A percentile compares a stretch with the other conserved stretches of the same genome.
Evolutionary conservation across 2,888 invertebrate genomes (phyloP).

Genomic region (Tipula helvola): DNA sequence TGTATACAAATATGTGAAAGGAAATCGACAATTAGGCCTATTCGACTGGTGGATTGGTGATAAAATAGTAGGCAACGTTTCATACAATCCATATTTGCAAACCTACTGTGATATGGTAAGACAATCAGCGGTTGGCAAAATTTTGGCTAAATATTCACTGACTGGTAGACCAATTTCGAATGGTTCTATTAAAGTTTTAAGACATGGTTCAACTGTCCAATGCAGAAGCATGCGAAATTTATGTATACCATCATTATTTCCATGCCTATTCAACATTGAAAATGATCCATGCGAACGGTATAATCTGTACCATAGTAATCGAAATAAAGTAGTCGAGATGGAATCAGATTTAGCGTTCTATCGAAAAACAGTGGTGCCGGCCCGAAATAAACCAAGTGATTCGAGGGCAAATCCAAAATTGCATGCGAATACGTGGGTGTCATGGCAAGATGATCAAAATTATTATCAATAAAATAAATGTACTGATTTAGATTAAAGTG

Average conservation of each 20-base stretch:
- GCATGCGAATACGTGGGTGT: slow-evolving; percentile 44
- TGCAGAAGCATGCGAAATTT: background rate
- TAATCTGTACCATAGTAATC: slow-evolving; percentile 25
- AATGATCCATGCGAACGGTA: slow-evolving; percentile 40
- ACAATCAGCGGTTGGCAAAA: slow-evolving; percentile 16
- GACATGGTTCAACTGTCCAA: background rate
- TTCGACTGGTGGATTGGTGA: slow-evolving; percentile 22
- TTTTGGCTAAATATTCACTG: slow-evolving; percentile 18
- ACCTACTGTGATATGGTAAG: background rate
- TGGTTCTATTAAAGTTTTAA: background rate
- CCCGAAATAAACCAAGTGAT: slow-evolving; percentile 36
- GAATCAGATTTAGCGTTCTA: background rate
- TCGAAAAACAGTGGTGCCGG: slow-evolving; percentile 31
- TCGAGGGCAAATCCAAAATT: slow-evolving; percentile 38
- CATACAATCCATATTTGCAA: slow-evolving; percentile 22
- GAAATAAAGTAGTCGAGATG: slow-evolving; percentile 20
- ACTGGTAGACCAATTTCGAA: background rate
- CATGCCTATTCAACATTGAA: slow-evolving; percentile 40
- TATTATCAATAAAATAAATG: background rate
- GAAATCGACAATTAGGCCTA: slow-evolving; percentile 24
- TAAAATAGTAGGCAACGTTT: slow-evolving; percentile 19
- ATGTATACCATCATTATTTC: slow-evolving; percentile 26
- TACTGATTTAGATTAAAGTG: background rate
- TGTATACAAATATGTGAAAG: slow-evolving; percentile 29
- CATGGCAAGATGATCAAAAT: slow-evolving; percentile 38